Evolutionary conservation across 2,113 vertebrate species (phyloP), one percentile per base, ranked within the genome.

Genomic region (Pyxicephalus adspersus): DNA sequence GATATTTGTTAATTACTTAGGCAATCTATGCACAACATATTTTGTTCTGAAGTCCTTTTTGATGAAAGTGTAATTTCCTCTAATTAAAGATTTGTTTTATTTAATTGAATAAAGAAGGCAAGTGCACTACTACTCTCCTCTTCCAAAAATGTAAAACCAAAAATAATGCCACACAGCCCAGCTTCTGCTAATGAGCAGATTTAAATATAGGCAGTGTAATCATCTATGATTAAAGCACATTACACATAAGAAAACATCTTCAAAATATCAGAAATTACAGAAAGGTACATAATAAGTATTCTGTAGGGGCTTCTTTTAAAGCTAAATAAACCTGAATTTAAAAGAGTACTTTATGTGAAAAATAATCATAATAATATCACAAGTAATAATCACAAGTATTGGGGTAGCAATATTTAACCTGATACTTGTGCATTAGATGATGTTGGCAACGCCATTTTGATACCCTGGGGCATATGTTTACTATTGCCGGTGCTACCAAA

Each of bases 21-120:
- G 54, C 71, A 74, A 74, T 74, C 71, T 58, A 13, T 23, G 29
- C 71, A 25, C 20, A 74, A 74, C 71, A 74, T 74, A 74, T 57
- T 74, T 34, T 74, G 5, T 18, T 31, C 19, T 25, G n/a, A 58
- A 58, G 58, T 76, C 57, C 73, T 51, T 51, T 34, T 76, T 45
- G 58, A 63, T 76, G 58, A 76, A 63, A 50, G 57, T 63, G 31
- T 64, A 76, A 76, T 76, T 76, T 76, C 18, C 73, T 50, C 57
- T 76, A 76, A 76, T 64, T 64, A 76, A 76, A 63, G 31, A 76
- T 76, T 76, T 76, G 34, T 76, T 76, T 76, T 76, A 63, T 75
- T 76, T 61, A 63, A 63, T 76, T 64, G 31, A 20, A 28, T 76
- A 63, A 76, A 64, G 18, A 31, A 63, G 73, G 38, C 31, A 57